These are phyloP conservation scores for Sceloporus tristichus DNA, from an alignment of 2,113 vertebrate genomes.

Conservation along the genomic window DNA sequence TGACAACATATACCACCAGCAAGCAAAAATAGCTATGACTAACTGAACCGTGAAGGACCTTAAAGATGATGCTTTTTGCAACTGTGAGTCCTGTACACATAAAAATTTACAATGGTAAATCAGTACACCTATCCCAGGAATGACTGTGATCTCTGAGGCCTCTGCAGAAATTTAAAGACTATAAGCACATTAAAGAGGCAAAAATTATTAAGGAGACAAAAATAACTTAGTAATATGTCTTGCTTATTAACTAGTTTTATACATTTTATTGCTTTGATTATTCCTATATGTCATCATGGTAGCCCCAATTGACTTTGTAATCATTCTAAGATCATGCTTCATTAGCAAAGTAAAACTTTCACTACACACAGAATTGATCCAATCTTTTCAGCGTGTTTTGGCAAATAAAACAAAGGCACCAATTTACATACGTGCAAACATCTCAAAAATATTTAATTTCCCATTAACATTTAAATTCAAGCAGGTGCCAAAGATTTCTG, in stretches of 20 bases:
- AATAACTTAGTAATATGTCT: conserved; percentile 12
- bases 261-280: conserved; percentile 34
- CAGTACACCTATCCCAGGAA: too few relatives aligned
- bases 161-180: background rate
- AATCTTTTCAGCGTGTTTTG: conserved; percentile 37
- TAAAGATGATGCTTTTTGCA: background rate
- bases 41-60: background rate
- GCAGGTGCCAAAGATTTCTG: conserved; percentile 15
- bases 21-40: background rate
- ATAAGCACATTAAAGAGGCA: background rate
- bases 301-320: conserved; percentile 26
- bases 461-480: conserved; percentile 28
- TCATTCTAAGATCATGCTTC: background rate
- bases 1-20: conserved; percentile 20
- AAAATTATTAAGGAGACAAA: conserved; percentile 10
- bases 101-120: background rate
- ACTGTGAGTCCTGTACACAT: background rate
- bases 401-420: conserved; percentile 21
- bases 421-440: conserved; percentile 16
- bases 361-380: conserved; percentile 35
- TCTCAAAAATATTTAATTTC: conserved; percentile 30
- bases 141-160: background rate
- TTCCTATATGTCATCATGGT: conserved; percentile 29
- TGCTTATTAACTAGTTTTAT: conserved; percentile 9
- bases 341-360: conserved; percentile 40